Base-by-base conservation (phyloP, 92 coral and sea anemone genomes). In the Porites divaricata region DNA sequence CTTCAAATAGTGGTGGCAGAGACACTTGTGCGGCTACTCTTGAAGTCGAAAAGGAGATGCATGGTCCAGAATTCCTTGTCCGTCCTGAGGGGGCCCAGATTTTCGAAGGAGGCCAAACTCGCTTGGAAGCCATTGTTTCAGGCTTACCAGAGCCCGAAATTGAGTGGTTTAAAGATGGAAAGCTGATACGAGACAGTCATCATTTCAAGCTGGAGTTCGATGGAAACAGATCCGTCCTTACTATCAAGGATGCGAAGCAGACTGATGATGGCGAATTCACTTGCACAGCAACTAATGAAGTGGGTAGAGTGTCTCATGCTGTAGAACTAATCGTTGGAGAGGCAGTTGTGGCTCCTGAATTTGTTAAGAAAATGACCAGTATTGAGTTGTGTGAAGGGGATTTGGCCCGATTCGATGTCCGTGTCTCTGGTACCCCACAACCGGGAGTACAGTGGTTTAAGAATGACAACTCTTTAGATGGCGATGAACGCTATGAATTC, bases 91-190 rank as follows among this genome's bases (percentile, higher is more conserved):
- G 87, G 52, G 83, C 75, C 9, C 91, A 87, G 62, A 86, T 92
- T 56, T 79, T 89, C 6, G 98, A 94, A 74, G 95, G 98, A 56
- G 79, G 87, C 20, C 24, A 87, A 10, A 94, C 95, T 48, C 77
- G 85, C 20, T 92, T 94, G 72, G 95, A 89, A 79, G 89, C 92
- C 20, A 87, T 78, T 48, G 90, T 92, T 12, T 88, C 98, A 51
- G 98, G 98, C 45, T 77, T 90, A 24, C 98, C 98, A 16, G 91
- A 87, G 69, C 95, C 95, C 28, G 98, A 94, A 72, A 92, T 95
- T 12, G 98, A 97, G 59, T 97, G 99, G 99, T 74, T 92, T 50
- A 97, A 93, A 82, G 98, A 97, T 66, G 98, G 95, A 58, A 92
- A 89, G 74, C 95, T 93, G 4, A 85, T 97, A 17, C 80, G 87